Conservation (phyloP, 2,113 vertebrate genomes). For the Eleginops maclovinus region DNA sequence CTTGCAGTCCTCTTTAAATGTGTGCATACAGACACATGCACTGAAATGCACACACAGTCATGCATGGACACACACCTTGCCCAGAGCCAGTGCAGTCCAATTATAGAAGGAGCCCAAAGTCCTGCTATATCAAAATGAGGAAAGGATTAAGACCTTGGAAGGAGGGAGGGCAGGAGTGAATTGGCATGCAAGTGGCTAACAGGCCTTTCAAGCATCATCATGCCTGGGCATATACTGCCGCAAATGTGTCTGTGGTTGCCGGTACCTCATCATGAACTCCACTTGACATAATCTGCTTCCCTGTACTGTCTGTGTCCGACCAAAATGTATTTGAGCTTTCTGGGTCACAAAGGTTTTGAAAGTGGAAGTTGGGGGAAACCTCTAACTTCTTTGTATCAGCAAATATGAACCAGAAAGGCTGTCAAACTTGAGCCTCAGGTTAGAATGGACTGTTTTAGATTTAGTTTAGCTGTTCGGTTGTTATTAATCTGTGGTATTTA, state of each 20-base stretch:
- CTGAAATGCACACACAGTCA: slow-evolving; percentile 3
- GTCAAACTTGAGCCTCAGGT: slow-evolving; percentile 20
- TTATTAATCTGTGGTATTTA: slow-evolving; percentile 29
- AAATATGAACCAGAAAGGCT: slow-evolving; percentile 16
- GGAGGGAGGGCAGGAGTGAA: slow-evolving; percentile 58
- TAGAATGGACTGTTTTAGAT: slow-evolving; percentile 15
- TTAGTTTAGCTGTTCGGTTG: slow-evolving; percentile 1
- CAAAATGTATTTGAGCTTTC: slow-evolving; percentile 51
- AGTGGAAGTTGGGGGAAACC: slow-evolving; percentile 29
- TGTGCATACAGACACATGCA: not conserved
- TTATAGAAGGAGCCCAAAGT: slow-evolving; percentile 67
- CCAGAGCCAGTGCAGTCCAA: slow-evolving; percentile 55
- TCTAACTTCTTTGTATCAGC: slow-evolving; percentile 20
- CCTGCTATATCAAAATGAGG: slow-evolving; percentile 67
- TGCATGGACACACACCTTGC: slow-evolving; percentile 51
- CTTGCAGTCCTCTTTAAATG: not conserved
- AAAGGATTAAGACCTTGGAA: slow-evolving; percentile 66
- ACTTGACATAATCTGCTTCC: slow-evolving; percentile 57
- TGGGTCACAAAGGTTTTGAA: slow-evolving; percentile 34
- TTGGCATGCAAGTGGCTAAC: slow-evolving; percentile 60
- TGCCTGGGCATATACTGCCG: slow-evolving; percentile 41
- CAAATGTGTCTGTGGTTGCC: slow-evolving; percentile 8
- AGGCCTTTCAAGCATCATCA: slow-evolving; percentile 51
- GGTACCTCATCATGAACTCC: slow-evolving; percentile 48
- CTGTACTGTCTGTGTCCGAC: slow-evolving; percentile 37